These are phyloP conservation scores for Liolophura sinensis DNA, from an alignment of 1,140 invertebrate genomes.

Conservation along the genomic window DNA sequence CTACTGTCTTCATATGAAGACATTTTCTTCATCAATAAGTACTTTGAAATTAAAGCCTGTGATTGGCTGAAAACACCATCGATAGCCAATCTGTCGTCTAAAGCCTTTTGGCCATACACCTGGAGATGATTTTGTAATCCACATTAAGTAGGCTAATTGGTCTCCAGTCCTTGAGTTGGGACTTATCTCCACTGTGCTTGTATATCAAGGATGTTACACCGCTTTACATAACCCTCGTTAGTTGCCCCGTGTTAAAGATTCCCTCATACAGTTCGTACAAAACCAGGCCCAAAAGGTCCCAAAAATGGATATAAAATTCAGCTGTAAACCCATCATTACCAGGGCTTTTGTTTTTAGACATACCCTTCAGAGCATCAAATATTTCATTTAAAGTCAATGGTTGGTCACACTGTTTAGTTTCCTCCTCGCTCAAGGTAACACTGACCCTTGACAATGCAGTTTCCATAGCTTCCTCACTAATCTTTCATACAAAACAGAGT, in stretches of 20 bases:
- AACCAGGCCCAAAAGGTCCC: not conserved
- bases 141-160: slow-evolving; percentile 14
- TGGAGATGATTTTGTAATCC: slow-evolving; percentile 14
- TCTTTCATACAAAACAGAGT: slow-evolving; percentile 11
- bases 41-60: too few species aligned
- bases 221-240: too few species aligned
- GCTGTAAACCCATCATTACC: too few species aligned
- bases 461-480: slow-evolving; percentile 4
- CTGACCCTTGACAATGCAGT: not conserved
- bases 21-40: too few species aligned
- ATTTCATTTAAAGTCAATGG: too few species aligned
- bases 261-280: not conserved
- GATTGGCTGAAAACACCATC: too few species aligned
- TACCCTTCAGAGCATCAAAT: too few species aligned
- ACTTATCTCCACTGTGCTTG: slow-evolving; percentile 13
- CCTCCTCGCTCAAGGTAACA: slow-evolving; percentile 6
- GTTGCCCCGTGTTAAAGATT: too few species aligned
- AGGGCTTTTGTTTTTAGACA: too few species aligned
- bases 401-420: too few species aligned
- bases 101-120: slow-evolving; percentile 10
- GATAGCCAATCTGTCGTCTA: slow-evolving; percentile 13
- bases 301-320: slow-evolving; percentile 17
- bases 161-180: slow-evolving; percentile 13
- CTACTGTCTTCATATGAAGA: too few species aligned
- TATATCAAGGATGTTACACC: too few species aligned